A percentile compares a stretch with the other conserved stretches of the same genome.
phyloP scores from a whole-genome alignment of 1,140 invertebrate genomes.

The Calephelis nemesis region DNA sequence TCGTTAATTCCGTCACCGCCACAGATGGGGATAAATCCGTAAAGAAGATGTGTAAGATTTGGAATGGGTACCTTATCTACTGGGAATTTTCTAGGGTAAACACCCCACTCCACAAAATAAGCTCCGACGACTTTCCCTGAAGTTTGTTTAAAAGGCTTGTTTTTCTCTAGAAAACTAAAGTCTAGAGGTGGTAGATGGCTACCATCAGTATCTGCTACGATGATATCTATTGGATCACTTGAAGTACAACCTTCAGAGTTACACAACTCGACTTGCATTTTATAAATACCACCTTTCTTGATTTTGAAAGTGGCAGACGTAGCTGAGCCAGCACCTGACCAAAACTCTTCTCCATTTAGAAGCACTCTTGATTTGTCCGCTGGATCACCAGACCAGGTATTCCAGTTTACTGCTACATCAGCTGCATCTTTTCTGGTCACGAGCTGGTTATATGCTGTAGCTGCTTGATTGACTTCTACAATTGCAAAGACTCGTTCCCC shows the following conservation, averaged over 20 bases:
- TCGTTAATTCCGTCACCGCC: constrained; percentile 73
- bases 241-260: constrained; percentile 62
- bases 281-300: constrained; percentile 65
- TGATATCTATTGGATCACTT: constrained; percentile 62
- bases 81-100: constrained; percentile 70
- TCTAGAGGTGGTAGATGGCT: constrained; percentile 66
- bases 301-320: constrained; percentile 61
- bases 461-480: constrained; percentile 70
- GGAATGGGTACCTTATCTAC: constrained; percentile 64
- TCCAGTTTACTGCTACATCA: constrained; percentile 66
- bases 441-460: constrained; percentile 70
- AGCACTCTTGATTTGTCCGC: constrained; percentile 56
- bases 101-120: constrained; percentile 73
- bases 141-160: constrained; percentile 69
- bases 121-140: constrained; percentile 72
- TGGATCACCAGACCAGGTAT: constrained; percentile 66
- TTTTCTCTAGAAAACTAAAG: constrained; percentile 57
- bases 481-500: constrained; percentile 68
- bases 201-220: constrained; percentile 69
- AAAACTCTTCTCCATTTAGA: constrained; percentile 57
- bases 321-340: constrained; percentile 55
- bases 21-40: constrained; percentile 72
- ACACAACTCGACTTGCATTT: constrained; percentile 65
- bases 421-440: constrained; percentile 59
- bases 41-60: constrained; percentile 67